Base-by-base conservation (phyloP, 2,113 vertebrate species). In the Stictonetta naevosa region DNA sequence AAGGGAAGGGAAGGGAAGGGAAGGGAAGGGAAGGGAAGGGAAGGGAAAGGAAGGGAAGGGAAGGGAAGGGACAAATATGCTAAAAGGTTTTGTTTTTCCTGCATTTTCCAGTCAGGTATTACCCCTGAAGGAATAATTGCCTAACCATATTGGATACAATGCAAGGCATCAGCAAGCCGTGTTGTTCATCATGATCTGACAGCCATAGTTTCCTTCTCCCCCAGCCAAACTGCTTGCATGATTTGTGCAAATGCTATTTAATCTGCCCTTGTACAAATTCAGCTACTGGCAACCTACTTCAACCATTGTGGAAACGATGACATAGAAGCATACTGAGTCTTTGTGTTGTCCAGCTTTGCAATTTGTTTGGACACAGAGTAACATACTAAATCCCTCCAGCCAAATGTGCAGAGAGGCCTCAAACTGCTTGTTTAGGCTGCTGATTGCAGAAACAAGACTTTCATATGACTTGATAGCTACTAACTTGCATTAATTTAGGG, bases 121-220 rank as follows among this genome's bases (percentile, higher is more conserved):
- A 23, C 4, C 3, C 8, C n/a, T 38, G 38, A 64, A 34, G 28
- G 1, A 18, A 25, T n/a, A 83, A 62, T 58, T n/a, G 63, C 5
- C 7, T 20, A 73, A n/a, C 12, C 2, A 8, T 62, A 79, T 83
- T 40, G 11, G 9, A 23, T 5, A n/a, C 1, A 0, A 26, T 15
- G 26, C 4, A 53, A 33, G 15, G 12, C 50, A 13, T 53, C 60
- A 88, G 26, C 13, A 44, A 55, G 11, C 7, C 0, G 0, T 31
- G 33, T 10, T 34, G 17, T 20, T 60, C n/a, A 63, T 63, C 46
- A 83, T 19, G 6, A 1, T 31, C 59, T 26, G 6, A 69, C 59
- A 71, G n/a, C 44, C 2, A 1, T 3, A 20, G 34, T 26, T 40
- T 69, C 25, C 33, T 66, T 14, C 13, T 66, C 40, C 16, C 36